Evolutionary conservation across 2,888 invertebrate species (phyloP).

Genomic region (Nomada goodeniana): DNA sequence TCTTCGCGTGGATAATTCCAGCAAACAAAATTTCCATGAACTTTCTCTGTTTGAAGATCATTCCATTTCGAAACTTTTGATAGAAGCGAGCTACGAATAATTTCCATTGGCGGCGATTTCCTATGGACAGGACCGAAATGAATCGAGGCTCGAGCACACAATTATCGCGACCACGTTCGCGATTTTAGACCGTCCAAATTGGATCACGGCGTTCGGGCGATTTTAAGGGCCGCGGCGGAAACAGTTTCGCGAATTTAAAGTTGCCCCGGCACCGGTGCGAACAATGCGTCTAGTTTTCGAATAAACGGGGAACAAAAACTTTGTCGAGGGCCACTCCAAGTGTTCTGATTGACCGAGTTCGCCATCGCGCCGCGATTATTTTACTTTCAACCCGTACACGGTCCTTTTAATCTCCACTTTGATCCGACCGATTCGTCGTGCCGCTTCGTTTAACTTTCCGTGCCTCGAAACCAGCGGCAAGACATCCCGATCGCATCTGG

Average conservation of each 20-base stretch:
- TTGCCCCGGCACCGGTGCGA: constrained; percentile 18
- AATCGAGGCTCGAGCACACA: neutral
- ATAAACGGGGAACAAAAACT: constrained; percentile 45
- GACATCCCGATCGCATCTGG: neutral
- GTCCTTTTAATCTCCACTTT: constrained; percentile 41
- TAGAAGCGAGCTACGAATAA: neutral
- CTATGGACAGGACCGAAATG: neutral
- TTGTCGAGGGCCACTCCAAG: constrained; percentile 30
- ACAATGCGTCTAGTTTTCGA: constrained; percentile 52
- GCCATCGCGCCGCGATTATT: constrained; percentile 20
- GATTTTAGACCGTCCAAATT: neutral
- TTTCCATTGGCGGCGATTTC: neutral
- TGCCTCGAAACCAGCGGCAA: neutral
- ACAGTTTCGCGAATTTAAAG: constrained; percentile 25
- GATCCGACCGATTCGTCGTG: constrained; percentile 21
- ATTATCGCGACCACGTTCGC: neutral
- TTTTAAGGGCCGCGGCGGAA: constrained; percentile 21
- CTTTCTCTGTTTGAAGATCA: too few relatives aligned
- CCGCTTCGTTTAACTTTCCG: neutral
- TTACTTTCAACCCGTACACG: constrained; percentile 24
- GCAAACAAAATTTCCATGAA: too few relatives aligned
- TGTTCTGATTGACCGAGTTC: constrained; percentile 52
- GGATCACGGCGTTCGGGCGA: neutral
- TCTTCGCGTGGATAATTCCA: too few relatives aligned
- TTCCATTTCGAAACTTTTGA: too few relatives aligned